Conservation (phyloP, 2,797 vertebrate species). For the Garrulus glandarius region DNA sequence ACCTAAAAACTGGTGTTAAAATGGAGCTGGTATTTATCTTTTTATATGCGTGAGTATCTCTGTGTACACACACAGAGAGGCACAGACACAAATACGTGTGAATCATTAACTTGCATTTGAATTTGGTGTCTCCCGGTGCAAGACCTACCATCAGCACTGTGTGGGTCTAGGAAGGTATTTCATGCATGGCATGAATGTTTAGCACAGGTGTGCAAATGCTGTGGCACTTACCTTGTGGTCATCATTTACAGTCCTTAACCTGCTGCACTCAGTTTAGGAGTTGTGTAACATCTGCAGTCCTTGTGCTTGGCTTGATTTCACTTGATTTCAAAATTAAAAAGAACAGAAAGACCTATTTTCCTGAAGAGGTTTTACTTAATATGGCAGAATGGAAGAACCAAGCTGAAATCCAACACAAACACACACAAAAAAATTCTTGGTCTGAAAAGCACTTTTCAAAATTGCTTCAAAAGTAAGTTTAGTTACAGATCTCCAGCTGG, state of each 20-base stretch:
- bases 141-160: background rate
- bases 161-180: background rate
- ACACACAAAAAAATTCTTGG: background rate
- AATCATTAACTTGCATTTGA: background rate
- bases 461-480: background rate
- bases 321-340: background rate
- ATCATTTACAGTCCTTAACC: background rate
- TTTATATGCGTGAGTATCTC: fast-evolving
- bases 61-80: background rate
- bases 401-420: background rate
- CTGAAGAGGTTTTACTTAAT: background rate
- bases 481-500: conserved; percentile 38
- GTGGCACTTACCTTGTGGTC: background rate
- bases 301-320: background rate
- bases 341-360: background rate
- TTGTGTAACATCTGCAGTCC: background rate
- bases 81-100: background rate
- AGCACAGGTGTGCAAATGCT: background rate
- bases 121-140: background rate
- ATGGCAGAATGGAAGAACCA: background rate
- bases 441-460: background rate
- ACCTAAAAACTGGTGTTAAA: background rate
- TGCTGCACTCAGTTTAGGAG: background rate
- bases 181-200: no score
- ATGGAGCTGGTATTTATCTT: background rate